Conservation (phyloP, 2,888 invertebrate genomes). For the Caenorhabditis afra region DNA sequence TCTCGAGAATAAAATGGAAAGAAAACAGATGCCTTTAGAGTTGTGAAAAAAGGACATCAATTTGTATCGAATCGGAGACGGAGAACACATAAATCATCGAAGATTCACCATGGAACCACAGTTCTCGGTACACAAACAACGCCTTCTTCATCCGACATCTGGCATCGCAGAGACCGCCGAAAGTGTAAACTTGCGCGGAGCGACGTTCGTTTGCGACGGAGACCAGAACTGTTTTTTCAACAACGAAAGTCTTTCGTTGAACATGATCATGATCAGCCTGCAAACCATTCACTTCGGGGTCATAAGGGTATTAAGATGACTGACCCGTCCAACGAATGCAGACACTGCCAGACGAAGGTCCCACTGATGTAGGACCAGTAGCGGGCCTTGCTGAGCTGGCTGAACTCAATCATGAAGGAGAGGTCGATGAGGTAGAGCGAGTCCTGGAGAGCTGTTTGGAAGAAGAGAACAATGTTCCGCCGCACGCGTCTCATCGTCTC, state of each 20-base stretch:
- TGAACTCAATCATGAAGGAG: constrained; percentile 34
- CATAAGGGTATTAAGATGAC: no score
- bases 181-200: constrained; percentile 12
- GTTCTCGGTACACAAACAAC: constrained; percentile 9
- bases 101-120: not conserved
- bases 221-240: constrained; percentile 8
- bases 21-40: no score
- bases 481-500: constrained; percentile 24
- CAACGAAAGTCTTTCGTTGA: constrained; percentile 36
- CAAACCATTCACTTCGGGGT: no score
- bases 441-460: constrained; percentile 48
- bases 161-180: constrained; percentile 23
- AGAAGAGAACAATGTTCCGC: constrained; percentile 33
- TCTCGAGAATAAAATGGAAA: not conserved
- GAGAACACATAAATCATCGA: not conserved
- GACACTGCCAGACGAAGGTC: constrained; percentile 39
- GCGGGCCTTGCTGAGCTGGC: constrained; percentile 19
- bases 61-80: no score
- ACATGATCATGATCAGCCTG: constrained; percentile 52
- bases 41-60: no score
- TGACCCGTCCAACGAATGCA: constrained; percentile 47
- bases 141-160: not conserved
- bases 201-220: not conserved
- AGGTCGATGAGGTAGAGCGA: constrained; percentile 45
- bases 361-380: constrained; percentile 44